Percentiles rank a stretch among this genome's conserved stretches.
Evolutionary conservation across 2,797 vertebrate genomes (phyloP).

Genomic region (Phalloptychus januarius): DNA sequence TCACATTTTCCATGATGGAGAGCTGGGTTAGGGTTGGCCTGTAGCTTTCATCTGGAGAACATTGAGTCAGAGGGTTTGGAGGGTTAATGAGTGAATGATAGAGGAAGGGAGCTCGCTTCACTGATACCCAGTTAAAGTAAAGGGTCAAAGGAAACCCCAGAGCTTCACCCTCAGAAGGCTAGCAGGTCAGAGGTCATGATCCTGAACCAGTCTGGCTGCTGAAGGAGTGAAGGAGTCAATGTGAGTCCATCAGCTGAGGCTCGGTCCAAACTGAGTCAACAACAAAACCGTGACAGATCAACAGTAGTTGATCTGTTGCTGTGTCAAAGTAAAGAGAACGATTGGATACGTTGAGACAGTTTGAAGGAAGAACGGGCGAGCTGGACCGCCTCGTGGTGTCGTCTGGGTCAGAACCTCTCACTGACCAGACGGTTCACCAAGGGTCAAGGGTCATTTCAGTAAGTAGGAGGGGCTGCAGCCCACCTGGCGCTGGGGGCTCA

Average conservation of each 20-base stretch:
- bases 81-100: not conserved
- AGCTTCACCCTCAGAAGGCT: not conserved
- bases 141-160: not conserved
- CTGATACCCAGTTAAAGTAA: slow-evolving; percentile 15
- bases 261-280: not conserved
- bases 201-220: not conserved
- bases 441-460: too few relatives aligned
- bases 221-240: not conserved
- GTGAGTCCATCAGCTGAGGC: not conserved
- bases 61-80: not conserved
- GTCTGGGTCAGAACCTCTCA: not conserved
- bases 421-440: too few relatives aligned
- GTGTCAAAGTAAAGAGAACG: not conserved
- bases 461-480: not conserved
- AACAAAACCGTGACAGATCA: not conserved
- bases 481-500: not conserved
- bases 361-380: not conserved
- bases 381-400: not conserved
- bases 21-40: slow-evolving; percentile 34
- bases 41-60: slow-evolving; percentile 65
- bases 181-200: not conserved
- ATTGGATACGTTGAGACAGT: not conserved
- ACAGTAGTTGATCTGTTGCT: too few relatives aligned
- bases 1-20: slow-evolving; percentile 75
- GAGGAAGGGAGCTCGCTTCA: slow-evolving; percentile 34